These are phyloP conservation scores for Rhimphoctona megacephalus DNA, from an alignment of 2,888 invertebrate genomes.

Conservation along the genomic window DNA sequence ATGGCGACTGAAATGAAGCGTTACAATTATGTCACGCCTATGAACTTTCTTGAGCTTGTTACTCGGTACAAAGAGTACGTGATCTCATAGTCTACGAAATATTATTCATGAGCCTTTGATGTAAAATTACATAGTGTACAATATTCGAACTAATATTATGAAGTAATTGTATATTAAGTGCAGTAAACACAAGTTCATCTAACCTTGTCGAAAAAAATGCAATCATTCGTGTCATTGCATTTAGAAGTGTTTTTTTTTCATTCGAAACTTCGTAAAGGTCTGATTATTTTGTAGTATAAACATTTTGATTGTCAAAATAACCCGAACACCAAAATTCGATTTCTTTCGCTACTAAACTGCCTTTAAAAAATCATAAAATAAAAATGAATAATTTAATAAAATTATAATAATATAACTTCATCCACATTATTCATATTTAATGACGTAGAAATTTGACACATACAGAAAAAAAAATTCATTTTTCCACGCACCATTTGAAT, in stretches of 20 bases:
- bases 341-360: too few species aligned
- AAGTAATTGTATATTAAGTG: background rate
- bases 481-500: background rate
- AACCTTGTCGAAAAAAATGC: background rate
- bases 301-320: background rate
- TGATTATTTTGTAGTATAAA: background rate
- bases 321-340: background rate
- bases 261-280: background rate
- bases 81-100: background rate
- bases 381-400: too few species aligned
- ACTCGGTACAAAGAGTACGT: slow-evolving; percentile 92
- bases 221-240: background rate
- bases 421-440: background rate
- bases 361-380: background rate
- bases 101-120: background rate
- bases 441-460: background rate
- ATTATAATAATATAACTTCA: too few species aligned
- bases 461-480: background rate
- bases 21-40: slow-evolving; percentile 95
- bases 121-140: background rate
- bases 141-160: background rate
- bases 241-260: too few species aligned
- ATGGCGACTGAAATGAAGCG: slow-evolving; percentile 93
- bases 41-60: slow-evolving; percentile 94
- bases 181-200: background rate